These are phyloP conservation scores for Asarcornis scutulata DNA, from an alignment of 2,113 vertebrate genomes.

Conservation along the genomic window DNA sequence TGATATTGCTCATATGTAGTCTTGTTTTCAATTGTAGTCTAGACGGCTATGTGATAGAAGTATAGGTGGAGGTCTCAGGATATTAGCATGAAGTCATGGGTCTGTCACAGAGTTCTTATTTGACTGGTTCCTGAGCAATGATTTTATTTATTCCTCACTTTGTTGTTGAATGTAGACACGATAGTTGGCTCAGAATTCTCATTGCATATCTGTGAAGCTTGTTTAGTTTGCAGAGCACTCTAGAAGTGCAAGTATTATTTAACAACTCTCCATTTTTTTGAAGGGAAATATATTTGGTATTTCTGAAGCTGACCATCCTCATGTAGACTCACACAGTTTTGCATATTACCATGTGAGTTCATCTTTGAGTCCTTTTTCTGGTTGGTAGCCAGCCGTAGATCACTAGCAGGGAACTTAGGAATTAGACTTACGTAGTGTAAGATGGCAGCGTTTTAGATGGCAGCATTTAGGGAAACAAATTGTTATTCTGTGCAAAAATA, in stretches of 20 bases:
- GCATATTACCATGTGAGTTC: background rate
- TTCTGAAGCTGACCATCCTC: background rate
- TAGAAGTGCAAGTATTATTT: background rate
- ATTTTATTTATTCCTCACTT: background rate
- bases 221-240: background rate
- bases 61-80: background rate
- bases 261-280: background rate
- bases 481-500: background rate
- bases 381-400: background rate
- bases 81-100: background rate
- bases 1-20: background rate
- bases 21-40: background rate
- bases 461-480: background rate
- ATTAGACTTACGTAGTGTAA: background rate
- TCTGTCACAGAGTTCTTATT: background rate
- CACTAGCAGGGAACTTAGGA: background rate
- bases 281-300: background rate
- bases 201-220: background rate
- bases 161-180: background rate
- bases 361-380: background rate
- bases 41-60: background rate
- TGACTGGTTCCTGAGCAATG: background rate
- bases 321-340: background rate
- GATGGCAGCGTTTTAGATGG: too few relatives aligned
- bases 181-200: background rate